Evolutionary conservation across 2,888 invertebrate species (phyloP).

Genomic region (Philhelius pedissequus): DNA sequence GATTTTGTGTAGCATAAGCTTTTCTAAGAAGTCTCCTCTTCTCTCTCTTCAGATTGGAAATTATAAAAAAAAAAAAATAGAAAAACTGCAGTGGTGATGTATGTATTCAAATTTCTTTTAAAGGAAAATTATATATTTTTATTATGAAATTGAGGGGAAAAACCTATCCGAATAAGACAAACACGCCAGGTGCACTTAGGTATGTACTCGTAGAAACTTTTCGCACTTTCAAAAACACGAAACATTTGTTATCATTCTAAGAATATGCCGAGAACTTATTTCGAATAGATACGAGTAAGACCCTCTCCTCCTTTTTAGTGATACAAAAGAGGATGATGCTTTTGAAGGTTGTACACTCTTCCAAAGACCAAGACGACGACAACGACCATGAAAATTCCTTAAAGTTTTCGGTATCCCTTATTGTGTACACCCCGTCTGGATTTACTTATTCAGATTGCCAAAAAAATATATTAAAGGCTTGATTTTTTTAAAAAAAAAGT

Average conservation of each 20-base stretch:
- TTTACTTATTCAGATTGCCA: slow-evolving; percentile 12
- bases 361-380: background rate
- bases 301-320: background rate
- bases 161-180: slow-evolving; percentile 12
- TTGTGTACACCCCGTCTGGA: slow-evolving; percentile 6
- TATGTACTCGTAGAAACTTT: background rate
- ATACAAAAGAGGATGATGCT: slow-evolving; percentile 26
- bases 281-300: background rate
- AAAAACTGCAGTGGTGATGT: slow-evolving; percentile 52
- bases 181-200: slow-evolving; percentile 47
- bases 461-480: background rate
- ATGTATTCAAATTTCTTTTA: slow-evolving; percentile 50
- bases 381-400: slow-evolving; percentile 40
- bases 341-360: slow-evolving; percentile 23
- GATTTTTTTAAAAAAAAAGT: background rate
- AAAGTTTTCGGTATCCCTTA: slow-evolving; percentile 19
- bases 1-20: slow-evolving; percentile 60
- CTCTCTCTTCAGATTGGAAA: slow-evolving; percentile 21
- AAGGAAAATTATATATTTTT: slow-evolving; percentile 25
- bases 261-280: background rate
- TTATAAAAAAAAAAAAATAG: slow-evolving; percentile 16
- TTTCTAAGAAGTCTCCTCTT: slow-evolving; percentile 51
- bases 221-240: slow-evolving; percentile 3
- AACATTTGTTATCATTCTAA: slow-evolving; percentile 42
- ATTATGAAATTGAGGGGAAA: slow-evolving; percentile 19